phyloP scores from a whole-genome alignment of 53 echinoderm and acorn worm genomes.

The Crossaster papposus region DNA sequence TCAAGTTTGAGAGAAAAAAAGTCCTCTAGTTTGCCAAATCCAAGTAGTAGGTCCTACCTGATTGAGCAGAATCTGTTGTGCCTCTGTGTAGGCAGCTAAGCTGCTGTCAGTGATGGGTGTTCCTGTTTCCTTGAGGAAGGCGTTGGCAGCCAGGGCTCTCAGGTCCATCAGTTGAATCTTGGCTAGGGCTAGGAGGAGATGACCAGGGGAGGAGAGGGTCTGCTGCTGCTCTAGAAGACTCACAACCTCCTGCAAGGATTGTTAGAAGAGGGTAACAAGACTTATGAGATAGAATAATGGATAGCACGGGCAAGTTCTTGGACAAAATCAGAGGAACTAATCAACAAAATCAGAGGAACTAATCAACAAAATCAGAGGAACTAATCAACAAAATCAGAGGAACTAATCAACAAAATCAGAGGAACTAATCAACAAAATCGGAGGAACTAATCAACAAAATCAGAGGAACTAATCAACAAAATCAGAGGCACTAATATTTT shows the following conservation, averaged over 20 bases:
- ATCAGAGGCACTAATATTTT: no score
- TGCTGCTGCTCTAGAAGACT: conserved; percentile 76
- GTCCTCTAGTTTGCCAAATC: neutral
- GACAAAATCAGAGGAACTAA: no score
- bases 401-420: no score
- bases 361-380: no score
- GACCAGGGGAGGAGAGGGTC: conserved; percentile 87
- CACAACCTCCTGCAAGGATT: conserved; percentile 77
- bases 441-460: no score
- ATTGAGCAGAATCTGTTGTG: conserved; percentile 76
- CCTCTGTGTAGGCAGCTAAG: conserved; percentile 70
- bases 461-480: no score
- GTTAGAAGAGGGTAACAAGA: neutral
- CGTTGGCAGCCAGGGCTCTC: conserved; percentile 65
- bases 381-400: no score
- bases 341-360: no score
- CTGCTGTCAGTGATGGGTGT: conserved; percentile 58
- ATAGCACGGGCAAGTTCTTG: no score
- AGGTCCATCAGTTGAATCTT: conserved; percentile 93
- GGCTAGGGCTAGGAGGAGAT: conserved; percentile 79
- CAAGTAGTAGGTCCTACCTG: conserved; percentile 50
- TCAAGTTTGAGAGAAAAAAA: neutral
- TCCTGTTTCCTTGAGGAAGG: conserved; percentile 65
- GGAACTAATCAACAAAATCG: no score
- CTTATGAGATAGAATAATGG: no score